A percentile compares a stretch with the other conserved stretches of the same genome.
These are phyloP conservation scores for Gallinago undulata DNA, from an alignment of 2,113 vertebrate genomes.

Conservation along the genomic window DNA sequence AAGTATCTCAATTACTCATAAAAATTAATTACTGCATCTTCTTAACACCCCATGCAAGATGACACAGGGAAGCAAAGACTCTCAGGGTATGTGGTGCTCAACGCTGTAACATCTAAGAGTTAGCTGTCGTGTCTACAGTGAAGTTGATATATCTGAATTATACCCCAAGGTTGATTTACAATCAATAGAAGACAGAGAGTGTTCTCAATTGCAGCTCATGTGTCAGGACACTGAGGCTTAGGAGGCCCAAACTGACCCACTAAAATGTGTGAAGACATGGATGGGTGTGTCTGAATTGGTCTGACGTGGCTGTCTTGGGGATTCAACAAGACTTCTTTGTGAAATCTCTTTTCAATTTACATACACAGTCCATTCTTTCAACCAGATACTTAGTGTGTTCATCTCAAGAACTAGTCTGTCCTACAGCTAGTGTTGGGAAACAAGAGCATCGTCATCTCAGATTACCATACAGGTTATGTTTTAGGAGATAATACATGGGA, in stretches of 20 bases:
- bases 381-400: not conserved
- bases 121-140: not conserved
- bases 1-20: constrained; percentile 21
- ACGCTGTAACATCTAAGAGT: not conserved
- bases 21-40: constrained; percentile 21
- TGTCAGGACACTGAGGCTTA: not conserved
- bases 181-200: not conserved
- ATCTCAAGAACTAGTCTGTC: not conserved
- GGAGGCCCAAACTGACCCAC: not conserved
- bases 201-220: not conserved
- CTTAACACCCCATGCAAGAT: not conserved
- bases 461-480: not conserved
- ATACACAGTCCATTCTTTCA: not conserved
- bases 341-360: not conserved
- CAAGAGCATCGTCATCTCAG: not conserved
- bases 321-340: not conserved
- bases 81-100: not conserved
- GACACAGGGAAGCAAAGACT: not conserved
- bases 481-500: not conserved
- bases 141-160: not conserved
- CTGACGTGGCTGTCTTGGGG: not conserved
- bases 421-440: not conserved
- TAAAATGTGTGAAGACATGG: not conserved
- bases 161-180: not conserved
- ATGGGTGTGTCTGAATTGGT: not conserved